Evolutionary conservation across 1,140 invertebrate genomes (phyloP).

Genomic region (Acyrthosiphon pisum): DNA sequence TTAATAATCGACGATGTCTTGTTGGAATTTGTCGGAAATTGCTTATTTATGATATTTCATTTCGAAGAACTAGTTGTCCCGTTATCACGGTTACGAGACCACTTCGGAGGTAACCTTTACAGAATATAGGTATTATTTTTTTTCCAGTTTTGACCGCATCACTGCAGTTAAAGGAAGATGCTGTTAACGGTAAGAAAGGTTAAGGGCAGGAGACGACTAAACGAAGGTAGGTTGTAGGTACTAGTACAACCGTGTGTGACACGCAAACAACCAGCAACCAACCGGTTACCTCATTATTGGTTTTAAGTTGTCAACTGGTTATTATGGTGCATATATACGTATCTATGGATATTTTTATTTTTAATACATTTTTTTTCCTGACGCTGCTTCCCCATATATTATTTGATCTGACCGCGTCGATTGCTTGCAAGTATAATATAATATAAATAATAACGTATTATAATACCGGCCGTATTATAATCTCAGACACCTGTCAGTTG

Average conservation of each 20-base stretch:
- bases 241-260: conserved; percentile 20
- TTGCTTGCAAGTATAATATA: background rate
- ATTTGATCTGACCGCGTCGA: conserved; percentile 3
- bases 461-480: background rate
- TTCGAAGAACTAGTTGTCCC: conserved; percentile 42
- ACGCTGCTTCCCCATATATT: background rate
- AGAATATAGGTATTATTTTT: background rate
- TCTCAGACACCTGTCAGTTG: conserved; percentile 1
- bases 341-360: background rate
- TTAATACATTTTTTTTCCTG: background rate
- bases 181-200: conserved; percentile 42
- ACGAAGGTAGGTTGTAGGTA: background rate
- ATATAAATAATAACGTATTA: background rate
- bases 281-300: conserved; percentile 51
- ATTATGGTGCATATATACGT: background rate
- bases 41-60: conserved; percentile 34
- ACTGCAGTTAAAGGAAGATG: conserved; percentile 40
- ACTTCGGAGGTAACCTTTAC: conserved; percentile 7
- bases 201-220: conserved; percentile 34
- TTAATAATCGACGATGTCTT: background rate
- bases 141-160: conserved; percentile 22
- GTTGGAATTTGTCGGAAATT: conserved; percentile 21
- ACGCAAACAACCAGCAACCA: conserved; percentile 27
- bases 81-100: conserved; percentile 44
- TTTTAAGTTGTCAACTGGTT: conserved; percentile 37